Percentiles rank a stretch among this genome's conserved stretches.
phyloP scores from a whole-genome alignment of 2,113 vertebrate species.

The Anolis carolinensis region DNA sequence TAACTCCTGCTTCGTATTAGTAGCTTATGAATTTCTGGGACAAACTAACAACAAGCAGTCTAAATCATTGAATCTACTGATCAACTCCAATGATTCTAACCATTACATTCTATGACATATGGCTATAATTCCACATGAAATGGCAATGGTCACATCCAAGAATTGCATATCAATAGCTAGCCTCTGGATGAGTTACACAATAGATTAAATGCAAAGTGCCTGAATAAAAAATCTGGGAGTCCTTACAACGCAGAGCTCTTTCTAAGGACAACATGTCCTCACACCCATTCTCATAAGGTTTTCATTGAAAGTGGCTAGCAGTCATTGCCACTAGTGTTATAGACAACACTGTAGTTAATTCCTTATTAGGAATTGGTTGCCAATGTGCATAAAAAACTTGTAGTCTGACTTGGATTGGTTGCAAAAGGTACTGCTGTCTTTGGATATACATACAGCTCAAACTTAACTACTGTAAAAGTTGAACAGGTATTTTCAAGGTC shows the following conservation, averaged over 20 bases:
- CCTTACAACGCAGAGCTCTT: no score
- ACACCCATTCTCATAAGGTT: neutral
- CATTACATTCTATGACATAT: no score
- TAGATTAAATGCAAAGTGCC: neutral
- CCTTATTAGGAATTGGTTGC: neutral
- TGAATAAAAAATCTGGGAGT: neutral
- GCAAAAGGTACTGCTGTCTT: neutral
- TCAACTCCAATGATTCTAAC: no score
- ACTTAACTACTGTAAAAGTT: neutral
- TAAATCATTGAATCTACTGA: no score
- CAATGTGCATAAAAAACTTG: neutral
- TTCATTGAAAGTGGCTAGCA: neutral
- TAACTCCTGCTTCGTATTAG: no score
- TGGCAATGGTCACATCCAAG: no score
- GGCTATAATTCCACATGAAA: no score
- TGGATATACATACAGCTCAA: neutral
- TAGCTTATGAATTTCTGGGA: no score
- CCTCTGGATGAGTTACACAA: neutral
- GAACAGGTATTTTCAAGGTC: conserved; percentile 19
- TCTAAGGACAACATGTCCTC: neutral
- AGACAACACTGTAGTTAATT: no score
- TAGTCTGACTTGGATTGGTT: neutral
- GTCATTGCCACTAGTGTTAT: neutral
- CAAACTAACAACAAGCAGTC: no score
- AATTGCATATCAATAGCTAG: no score